phyloP scores from a whole-genome alignment of 2,797 vertebrate genomes.

The Peromyscus eremicus region DNA sequence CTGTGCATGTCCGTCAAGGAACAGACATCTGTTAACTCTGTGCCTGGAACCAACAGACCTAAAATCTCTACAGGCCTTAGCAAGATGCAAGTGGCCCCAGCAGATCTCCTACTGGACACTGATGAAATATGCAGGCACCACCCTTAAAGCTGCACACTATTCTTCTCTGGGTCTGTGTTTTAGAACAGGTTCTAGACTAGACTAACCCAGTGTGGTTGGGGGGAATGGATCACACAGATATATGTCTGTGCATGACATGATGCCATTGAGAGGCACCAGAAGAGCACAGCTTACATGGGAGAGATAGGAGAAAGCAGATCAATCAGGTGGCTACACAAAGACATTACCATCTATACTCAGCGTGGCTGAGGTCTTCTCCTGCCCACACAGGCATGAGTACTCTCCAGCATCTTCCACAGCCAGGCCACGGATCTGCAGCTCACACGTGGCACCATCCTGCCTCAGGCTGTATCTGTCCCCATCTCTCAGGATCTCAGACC shows the following conservation, averaged over 20 bases:
- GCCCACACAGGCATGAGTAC: slow-evolving; percentile 65
- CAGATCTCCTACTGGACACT: not conserved
- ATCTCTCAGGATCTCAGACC: not conserved
- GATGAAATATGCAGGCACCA: too few species aligned
- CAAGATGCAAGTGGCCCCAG: not conserved
- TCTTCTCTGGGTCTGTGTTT: too few species aligned
- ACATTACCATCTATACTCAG: slow-evolving; percentile 46
- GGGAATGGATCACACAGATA: not conserved
- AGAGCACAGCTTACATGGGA: not conserved
- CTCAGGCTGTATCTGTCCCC: slow-evolving; percentile 59
- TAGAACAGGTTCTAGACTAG: not conserved
- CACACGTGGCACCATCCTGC: slow-evolving; percentile 74
- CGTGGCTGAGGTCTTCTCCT: not conserved
- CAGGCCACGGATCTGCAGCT: slow-evolving; percentile 89
- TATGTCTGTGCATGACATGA: not conserved
- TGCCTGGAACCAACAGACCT: not conserved
- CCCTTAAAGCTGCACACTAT: too few species aligned
- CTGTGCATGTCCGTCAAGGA: not conserved
- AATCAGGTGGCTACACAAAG: slow-evolving; percentile 63
- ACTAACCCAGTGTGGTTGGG: not conserved
- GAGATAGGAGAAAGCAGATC: not conserved
- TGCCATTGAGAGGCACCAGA: not conserved
- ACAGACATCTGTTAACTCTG: not conserved
- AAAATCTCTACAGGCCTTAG: not conserved
- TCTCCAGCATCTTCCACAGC: slow-evolving; percentile 84